phyloP scores from a whole-genome alignment of 2,888 invertebrate genomes.

The Lithophane semibrunnea region DNA sequence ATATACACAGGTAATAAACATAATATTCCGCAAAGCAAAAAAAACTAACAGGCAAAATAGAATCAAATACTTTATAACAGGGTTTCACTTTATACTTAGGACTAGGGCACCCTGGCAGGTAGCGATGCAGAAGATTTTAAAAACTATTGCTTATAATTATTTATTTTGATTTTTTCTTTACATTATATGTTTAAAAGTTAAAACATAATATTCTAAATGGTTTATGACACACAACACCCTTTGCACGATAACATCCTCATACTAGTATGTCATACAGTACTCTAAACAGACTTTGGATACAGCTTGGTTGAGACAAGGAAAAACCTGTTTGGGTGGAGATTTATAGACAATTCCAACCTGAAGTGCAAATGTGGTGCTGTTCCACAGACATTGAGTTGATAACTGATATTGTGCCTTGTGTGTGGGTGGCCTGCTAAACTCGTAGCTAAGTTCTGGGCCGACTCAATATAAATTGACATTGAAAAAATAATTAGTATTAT shows the following conservation, averaged over 20 bases:
- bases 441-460: too few relatives aligned
- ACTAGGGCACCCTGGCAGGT: not conserved
- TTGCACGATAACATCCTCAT: not conserved
- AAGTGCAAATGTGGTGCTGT: not conserved
- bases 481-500: too few relatives aligned
- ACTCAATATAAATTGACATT: too few relatives aligned
- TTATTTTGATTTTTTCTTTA: not conserved
- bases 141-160: not conserved
- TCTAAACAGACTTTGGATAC: not conserved
- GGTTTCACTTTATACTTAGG: not conserved
- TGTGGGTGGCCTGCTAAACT: too few relatives aligned
- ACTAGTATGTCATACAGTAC: not conserved
- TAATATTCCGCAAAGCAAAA: constrained; percentile 11
- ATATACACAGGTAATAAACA: constrained; percentile 94
- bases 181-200: too few relatives aligned
- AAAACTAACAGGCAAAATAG: not conserved
- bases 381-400: not conserved
- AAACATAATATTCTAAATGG: not conserved
- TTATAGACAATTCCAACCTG: not conserved
- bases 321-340: too few relatives aligned
- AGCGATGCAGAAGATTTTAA: not conserved
- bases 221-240: too few relatives aligned
- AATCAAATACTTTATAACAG: not conserved
- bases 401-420: not conserved
- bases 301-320: not conserved